Conservation (phyloP, 2,888 invertebrate genomes). For the Elaeidobius kamerunicus region DNA sequence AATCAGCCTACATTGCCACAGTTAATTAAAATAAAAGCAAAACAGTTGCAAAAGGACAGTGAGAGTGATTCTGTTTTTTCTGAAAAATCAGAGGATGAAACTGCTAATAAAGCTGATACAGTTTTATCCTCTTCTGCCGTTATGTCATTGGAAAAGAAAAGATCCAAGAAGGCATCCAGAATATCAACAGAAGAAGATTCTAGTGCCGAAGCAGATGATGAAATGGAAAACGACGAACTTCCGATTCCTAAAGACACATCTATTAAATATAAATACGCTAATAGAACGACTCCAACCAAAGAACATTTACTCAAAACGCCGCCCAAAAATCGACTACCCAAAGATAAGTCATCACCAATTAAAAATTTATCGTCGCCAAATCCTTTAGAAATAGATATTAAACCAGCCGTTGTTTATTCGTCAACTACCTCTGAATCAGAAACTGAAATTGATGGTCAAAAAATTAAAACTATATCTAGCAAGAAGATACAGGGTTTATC, state of each 20-base stretch:
- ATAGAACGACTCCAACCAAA: slow-evolving; percentile 47
- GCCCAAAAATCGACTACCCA: slow-evolving; percentile 26
- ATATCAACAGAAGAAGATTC: slow-evolving; percentile 59
- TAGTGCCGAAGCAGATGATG: slow-evolving; percentile 64
- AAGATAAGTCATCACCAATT: slow-evolving; percentile 27
- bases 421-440: slow-evolving; percentile 49
- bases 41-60: slow-evolving; percentile 38
- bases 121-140: slow-evolving; percentile 1
- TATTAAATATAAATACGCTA: slow-evolving; percentile 48
- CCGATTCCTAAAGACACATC: slow-evolving; percentile 52
- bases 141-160: slow-evolving; percentile 32
- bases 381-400: slow-evolving; percentile 35
- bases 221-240: slow-evolving; percentile 63
- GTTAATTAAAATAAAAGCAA: slow-evolving; percentile 45
- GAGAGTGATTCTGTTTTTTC: slow-evolving; percentile 44
- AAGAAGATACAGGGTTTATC: slow-evolving; percentile 45
- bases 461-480: slow-evolving; percentile 49
- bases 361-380: slow-evolving; percentile 25
- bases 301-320: slow-evolving; percentile 34
- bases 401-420: slow-evolving; percentile 40
- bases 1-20: slow-evolving; percentile 49
- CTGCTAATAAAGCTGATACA: slow-evolving; percentile 20
- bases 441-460: slow-evolving; percentile 50
- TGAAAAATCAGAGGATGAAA: slow-evolving; percentile 46
- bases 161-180: slow-evolving; percentile 44